Evolutionary conservation across 2,888 invertebrate genomes (phyloP).

Genomic region (Lampropteryx suffumata): DNA sequence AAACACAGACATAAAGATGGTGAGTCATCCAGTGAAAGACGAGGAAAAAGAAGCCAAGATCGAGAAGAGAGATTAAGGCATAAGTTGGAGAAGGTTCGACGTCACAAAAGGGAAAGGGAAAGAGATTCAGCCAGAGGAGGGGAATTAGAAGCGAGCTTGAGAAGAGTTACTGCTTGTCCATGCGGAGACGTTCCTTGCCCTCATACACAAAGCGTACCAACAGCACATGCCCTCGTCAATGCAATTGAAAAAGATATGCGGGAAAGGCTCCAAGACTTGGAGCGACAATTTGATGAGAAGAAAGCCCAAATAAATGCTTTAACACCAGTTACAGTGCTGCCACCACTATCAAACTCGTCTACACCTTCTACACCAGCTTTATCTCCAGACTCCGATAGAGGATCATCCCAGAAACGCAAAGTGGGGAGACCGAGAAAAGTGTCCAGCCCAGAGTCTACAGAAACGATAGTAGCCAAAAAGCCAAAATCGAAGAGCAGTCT

Average conservation of each 20-base stretch:
- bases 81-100: constrained; percentile 73
- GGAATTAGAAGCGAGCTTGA: constrained; percentile 68
- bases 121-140: constrained; percentile 61
- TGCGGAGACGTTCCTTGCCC: constrained; percentile 58
- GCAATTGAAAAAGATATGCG: constrained; percentile 92
- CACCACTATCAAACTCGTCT: constrained; percentile 62
- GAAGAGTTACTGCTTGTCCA: constrained; percentile 68
- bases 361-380: constrained; percentile 73
- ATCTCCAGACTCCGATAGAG: constrained; percentile 75
- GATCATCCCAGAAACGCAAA: constrained; percentile 89
- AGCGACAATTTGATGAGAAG: constrained; percentile 91
- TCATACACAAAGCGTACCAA: constrained; percentile 65
- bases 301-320: constrained; percentile 91
- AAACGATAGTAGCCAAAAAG: constrained; percentile 92
- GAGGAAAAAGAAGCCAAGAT: constrained; percentile 66
- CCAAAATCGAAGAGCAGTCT: constrained; percentile 87
- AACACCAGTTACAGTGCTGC: constrained; percentile 76
- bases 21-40: constrained; percentile 68
- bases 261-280: constrained; percentile 90
- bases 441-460: constrained; percentile 85
- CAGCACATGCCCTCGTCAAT: constrained; percentile 84
- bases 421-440: constrained; percentile 91
- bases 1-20: constrained; percentile 65
- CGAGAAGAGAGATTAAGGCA: constrained; percentile 68
- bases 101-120: constrained; percentile 69